Conservation (phyloP, 2,797 vertebrate genomes). For the Antennarius maculatus region DNA sequence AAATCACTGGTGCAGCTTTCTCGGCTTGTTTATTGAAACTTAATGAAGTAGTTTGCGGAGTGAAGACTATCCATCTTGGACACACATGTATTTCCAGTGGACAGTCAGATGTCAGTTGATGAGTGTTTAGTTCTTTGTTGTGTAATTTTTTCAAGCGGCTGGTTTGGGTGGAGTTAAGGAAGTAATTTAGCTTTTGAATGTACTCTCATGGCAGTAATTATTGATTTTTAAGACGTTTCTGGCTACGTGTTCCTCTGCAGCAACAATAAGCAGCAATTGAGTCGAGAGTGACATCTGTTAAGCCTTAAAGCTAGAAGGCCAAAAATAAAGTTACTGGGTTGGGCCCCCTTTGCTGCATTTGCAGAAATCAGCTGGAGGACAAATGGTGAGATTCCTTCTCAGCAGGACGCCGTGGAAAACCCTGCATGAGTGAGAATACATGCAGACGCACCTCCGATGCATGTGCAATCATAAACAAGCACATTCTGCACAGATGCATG, state of each 20-base stretch:
- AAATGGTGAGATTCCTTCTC: slow-evolving; percentile 77
- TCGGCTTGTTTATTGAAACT: neutral
- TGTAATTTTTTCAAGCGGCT: no score
- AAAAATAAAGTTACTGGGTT: slow-evolving; percentile 78
- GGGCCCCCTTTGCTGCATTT: slow-evolving; percentile 65
- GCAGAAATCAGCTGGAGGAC: slow-evolving; percentile 79
- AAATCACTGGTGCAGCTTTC: neutral
- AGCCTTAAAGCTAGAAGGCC: slow-evolving; percentile 74
- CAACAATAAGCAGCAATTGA: slow-evolving; percentile 47
- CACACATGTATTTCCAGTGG: neutral
- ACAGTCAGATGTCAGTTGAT: neutral
- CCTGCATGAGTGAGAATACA: slow-evolving; percentile 3
- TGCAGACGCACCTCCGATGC: slow-evolving; percentile 28
- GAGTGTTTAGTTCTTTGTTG: neutral
- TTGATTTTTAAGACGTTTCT: slow-evolving; percentile 21
- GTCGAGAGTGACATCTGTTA: slow-evolving; percentile 79
- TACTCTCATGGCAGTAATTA: neutral
- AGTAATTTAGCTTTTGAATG: neutral
- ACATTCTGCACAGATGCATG: slow-evolving; percentile 19
- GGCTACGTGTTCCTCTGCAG: slow-evolving; percentile 23
- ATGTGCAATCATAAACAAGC: slow-evolving; percentile 8
- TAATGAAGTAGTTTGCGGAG: neutral
- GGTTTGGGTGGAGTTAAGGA: neutral
- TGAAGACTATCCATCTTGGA: neutral
- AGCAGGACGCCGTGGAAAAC: slow-evolving; percentile 35